Evolutionary conservation across 2,888 invertebrate species (phyloP).

Genomic region (Dastarcus helophoroides): DNA sequence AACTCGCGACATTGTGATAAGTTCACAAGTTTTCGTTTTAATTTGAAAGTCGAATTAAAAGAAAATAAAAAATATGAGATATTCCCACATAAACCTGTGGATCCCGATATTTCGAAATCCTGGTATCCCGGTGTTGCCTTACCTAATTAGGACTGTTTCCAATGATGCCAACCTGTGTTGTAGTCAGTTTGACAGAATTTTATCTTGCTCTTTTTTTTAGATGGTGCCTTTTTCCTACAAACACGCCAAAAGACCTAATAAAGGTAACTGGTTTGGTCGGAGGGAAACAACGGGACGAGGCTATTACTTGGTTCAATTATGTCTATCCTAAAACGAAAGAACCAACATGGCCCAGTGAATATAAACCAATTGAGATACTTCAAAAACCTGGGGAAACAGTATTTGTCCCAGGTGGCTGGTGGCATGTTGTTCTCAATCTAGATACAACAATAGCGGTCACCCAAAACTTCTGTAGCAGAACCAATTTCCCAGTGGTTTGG

Average conservation of each 20-base stretch:
- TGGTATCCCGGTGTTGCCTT: too few species aligned
- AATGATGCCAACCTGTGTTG: too few species aligned
- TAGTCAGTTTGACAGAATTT: conserved; percentile 3
- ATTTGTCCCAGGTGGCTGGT: conserved; percentile 98
- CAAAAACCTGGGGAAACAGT: conserved; percentile 96
- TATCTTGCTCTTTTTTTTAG: conserved; percentile 31
- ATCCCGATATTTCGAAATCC: too few species aligned
- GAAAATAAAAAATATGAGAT: too few species aligned
- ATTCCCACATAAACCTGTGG: too few species aligned
- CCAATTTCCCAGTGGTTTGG: conserved; percentile 97
- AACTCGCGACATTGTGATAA: too few species aligned
- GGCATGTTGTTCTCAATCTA: conserved; percentile 98
- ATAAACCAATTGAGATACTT: conserved; percentile 84
- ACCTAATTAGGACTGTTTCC: too few species aligned
- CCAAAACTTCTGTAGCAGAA: conserved; percentile 92
- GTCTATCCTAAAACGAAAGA: conserved; percentile 89
- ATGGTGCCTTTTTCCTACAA: conserved; percentile 97
- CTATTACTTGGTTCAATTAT: conserved; percentile 93
- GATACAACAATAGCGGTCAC: conserved; percentile 96
- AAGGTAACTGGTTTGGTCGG: conserved; percentile 82
- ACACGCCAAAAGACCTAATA: conserved; percentile 90
- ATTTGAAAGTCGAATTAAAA: too few species aligned
- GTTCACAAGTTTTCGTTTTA: too few species aligned
- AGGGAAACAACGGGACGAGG: conserved; percentile 97
- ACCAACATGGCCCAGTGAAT: conserved; percentile 84